A percentile compares a stretch with the other conserved stretches of the same genome.
phyloP scores from a whole-genome alignment of 2,888 invertebrate genomes.

The Lydus trimaculatus region DNA sequence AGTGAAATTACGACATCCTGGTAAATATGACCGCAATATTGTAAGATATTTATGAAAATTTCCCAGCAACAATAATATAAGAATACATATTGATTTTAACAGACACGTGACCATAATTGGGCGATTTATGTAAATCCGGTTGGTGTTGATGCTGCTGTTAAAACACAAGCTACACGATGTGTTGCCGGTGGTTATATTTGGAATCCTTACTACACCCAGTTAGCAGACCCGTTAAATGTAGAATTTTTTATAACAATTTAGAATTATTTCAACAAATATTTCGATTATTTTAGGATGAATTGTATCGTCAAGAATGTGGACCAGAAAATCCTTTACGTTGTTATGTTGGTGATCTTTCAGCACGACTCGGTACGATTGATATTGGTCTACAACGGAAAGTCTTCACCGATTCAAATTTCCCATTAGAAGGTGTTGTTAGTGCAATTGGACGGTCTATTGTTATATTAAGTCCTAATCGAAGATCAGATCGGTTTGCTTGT shows the following conservation, averaged over 20 bases:
- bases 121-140: slow-evolving; percentile 91
- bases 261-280: not conserved
- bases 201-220: slow-evolving; percentile 91
- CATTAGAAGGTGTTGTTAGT: slow-evolving; percentile 77
- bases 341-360: slow-evolving; percentile 89
- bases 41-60: slow-evolving; percentile 59
- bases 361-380: slow-evolving; percentile 82
- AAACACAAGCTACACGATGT: slow-evolving; percentile 80
- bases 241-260: not conserved
- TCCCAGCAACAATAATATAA: not conserved
- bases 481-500: slow-evolving; percentile 80
- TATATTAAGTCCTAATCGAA: slow-evolving; percentile 77
- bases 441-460: slow-evolving; percentile 88
- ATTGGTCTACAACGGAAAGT: slow-evolving; percentile 80
- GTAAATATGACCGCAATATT: slow-evolving; percentile 81
- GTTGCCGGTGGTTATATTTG: slow-evolving; percentile 91
- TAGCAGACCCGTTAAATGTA: slow-evolving; percentile 89
- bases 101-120: slow-evolving; percentile 89
- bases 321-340: slow-evolving; percentile 88
- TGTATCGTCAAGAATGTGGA: slow-evolving; percentile 88
- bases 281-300: slow-evolving; percentile 69
- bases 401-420: slow-evolving; percentile 87
- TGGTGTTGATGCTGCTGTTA: slow-evolving; percentile 88
- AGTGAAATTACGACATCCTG: slow-evolving; percentile 87
- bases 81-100: slow-evolving; percentile 20